Evolutionary conservation across 2,797 vertebrate species (phyloP).

Genomic region (Leptodactylus fallax): DNA sequence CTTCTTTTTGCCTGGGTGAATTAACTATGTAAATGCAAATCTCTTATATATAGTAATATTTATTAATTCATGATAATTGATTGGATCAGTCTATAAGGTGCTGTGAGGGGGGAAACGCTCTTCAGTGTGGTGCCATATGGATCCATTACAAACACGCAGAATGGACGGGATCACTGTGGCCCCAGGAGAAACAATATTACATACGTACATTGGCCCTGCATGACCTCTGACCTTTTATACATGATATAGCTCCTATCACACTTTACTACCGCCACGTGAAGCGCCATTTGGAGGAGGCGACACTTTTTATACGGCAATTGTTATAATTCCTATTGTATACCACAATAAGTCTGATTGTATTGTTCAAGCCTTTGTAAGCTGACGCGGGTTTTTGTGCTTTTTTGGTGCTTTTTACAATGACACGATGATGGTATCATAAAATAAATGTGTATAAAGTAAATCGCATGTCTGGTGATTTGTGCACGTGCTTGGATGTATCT

Average conservation of each 20-base stretch:
- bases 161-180: no score
- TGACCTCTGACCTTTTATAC: not conserved
- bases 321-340: not conserved
- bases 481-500: no score
- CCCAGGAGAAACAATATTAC: no score
- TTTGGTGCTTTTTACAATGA: not conserved
- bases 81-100: not conserved
- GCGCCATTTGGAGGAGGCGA: not conserved
- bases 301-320: not conserved
- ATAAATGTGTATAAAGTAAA: no score
- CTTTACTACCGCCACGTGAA: not conserved
- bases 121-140: no score
- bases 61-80: not conserved
- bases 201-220: not conserved
- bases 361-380: no score
- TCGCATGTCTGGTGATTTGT: no score
- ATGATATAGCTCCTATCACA: not conserved
- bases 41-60: not conserved
- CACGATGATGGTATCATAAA: no score
- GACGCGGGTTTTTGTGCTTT: not conserved
- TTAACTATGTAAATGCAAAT: not conserved
- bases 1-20: not conserved
- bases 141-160: no score
- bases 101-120: no score
- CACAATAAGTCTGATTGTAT: not conserved